Conservation (phyloP, 2,888 invertebrate genomes). For the Seira ritae region DNA sequence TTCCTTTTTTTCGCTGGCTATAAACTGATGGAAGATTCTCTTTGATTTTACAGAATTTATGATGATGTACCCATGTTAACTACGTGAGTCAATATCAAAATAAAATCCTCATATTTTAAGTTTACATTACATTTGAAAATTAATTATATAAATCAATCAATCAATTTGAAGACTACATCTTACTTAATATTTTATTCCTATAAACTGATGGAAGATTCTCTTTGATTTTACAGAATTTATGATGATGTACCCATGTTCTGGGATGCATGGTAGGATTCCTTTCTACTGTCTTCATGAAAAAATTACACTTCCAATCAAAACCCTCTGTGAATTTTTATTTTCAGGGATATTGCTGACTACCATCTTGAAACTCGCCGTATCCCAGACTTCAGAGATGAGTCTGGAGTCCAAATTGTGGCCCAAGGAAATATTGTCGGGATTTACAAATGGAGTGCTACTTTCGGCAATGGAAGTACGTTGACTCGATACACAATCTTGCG, state of each 20-base stretch:
- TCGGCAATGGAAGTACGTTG: constrained; percentile 61
- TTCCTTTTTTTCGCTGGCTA: too few species aligned
- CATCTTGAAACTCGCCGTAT: constrained; percentile 77
- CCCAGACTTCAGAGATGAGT: constrained; percentile 29
- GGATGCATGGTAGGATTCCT: constrained; percentile 60
- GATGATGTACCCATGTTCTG: constrained; percentile 59
- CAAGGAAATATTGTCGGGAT: constrained; percentile 55
- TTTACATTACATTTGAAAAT: too few species aligned
- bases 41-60: not conserved
- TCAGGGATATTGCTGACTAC: constrained; percentile 76
- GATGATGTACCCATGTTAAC: constrained; percentile 56
- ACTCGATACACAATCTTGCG: constrained; percentile 76
- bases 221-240: too few species aligned
- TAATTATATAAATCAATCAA: not conserved
- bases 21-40: too few species aligned
- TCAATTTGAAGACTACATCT: not conserved
- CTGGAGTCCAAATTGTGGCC: constrained; percentile 2
- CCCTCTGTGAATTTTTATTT: too few species aligned
- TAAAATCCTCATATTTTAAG: constrained; percentile 10
- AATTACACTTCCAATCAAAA: too few species aligned
- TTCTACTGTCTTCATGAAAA: not conserved
- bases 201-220: too few species aligned
- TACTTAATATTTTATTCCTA: constrained; percentile 1
- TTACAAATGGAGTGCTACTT: constrained; percentile 62
- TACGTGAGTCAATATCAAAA: constrained; percentile 57